A percentile compares a stretch with the other conserved stretches of the same genome.
phyloP scores from a whole-genome alignment of 2,113 vertebrate genomes.

The Turnix velox region DNA sequence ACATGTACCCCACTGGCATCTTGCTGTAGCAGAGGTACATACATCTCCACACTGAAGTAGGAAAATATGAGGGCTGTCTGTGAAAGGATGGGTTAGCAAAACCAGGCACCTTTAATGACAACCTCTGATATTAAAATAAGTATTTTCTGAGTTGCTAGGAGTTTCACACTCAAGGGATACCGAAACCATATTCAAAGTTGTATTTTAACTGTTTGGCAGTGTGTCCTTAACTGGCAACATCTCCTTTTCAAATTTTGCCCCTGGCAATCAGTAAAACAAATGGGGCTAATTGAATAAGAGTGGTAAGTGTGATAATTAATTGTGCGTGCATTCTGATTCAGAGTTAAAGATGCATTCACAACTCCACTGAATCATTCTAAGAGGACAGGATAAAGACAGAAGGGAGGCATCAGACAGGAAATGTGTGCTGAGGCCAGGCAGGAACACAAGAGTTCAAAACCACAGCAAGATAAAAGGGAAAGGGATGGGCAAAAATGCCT shows the following conservation, averaged over 20 bases:
- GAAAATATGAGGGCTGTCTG: neutral
- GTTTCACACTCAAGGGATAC: neutral
- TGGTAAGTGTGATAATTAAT: constrained; percentile 60
- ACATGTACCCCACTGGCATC: neutral
- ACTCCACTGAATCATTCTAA: constrained; percentile 40
- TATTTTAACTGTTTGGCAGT: neutral
- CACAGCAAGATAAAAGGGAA: neutral
- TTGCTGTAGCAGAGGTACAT: neutral
- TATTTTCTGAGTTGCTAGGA: neutral
- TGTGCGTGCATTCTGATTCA: constrained; percentile 37
- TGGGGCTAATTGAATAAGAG: constrained; percentile 55
- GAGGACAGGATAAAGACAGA: constrained; percentile 20
- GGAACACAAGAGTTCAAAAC: constrained; percentile 44
- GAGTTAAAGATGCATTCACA: constrained; percentile 34
- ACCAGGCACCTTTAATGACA: neutral
- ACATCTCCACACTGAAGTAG: neutral
- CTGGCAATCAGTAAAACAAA: constrained; percentile 48
- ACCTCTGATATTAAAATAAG: neutral
- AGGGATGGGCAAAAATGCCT: neutral
- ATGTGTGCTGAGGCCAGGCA: constrained; percentile 4
- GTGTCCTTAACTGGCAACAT: constrained; percentile 34
- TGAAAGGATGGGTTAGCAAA: neutral
- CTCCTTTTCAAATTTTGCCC: constrained; percentile 20
- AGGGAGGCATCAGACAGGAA: constrained; percentile 22
- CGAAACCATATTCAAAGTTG: neutral